Conservation (phyloP, 2,888 invertebrate species). For the Archips crataeganus region DNA sequence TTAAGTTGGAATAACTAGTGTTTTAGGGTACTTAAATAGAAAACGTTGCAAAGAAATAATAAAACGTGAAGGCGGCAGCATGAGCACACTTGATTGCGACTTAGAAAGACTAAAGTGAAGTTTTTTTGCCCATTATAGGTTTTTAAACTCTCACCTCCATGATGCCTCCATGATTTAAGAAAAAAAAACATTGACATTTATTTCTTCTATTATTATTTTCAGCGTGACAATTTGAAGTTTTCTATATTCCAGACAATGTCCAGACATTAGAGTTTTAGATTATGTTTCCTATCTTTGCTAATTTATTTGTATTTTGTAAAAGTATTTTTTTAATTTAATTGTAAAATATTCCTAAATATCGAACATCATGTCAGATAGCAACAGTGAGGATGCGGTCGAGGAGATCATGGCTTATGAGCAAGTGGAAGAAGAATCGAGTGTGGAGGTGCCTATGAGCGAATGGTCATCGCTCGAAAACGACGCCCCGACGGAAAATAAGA, state of each 20-base stretch:
- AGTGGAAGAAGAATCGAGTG: slow-evolving; percentile 57
- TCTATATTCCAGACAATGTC: background rate
- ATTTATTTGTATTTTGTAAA: slow-evolving; percentile 1
- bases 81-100: too few relatives aligned
- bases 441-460: slow-evolving; percentile 66
- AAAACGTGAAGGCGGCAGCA: too few relatives aligned
- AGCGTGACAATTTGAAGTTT: slow-evolving; percentile 1
- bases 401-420: background rate
- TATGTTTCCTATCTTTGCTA: background rate
- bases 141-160: too few relatives aligned
- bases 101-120: too few relatives aligned
- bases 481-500: slow-evolving; percentile 53
- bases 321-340: background rate
- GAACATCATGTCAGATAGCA: background rate
- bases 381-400: background rate
- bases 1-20: background rate
- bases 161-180: too few relatives aligned
- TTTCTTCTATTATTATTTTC: background rate
- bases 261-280: too few relatives aligned
- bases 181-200: background rate
- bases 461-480: slow-evolving; percentile 67
- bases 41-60: too few relatives aligned
- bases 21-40: background rate
- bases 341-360: background rate
- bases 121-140: too few relatives aligned